These are phyloP conservation scores for Pantelozetes paolii DNA, from an alignment of 2,888 invertebrate genomes.

Conservation along the genomic window DNA sequence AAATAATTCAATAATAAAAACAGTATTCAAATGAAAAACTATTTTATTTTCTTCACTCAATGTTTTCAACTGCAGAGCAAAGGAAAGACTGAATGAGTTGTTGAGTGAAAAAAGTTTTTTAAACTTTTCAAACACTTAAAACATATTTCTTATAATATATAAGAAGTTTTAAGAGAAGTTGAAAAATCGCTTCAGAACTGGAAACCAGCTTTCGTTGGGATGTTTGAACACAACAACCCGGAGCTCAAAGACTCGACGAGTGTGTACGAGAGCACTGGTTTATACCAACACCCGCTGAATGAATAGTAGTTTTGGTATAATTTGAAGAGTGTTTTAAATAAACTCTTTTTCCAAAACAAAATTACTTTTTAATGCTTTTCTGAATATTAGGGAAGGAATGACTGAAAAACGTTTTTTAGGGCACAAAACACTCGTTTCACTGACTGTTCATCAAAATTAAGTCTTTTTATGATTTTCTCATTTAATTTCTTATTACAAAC, in stretches of 20 bases:
- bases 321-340: neutral
- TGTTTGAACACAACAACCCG: neutral
- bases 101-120: slow-evolving; percentile 7
- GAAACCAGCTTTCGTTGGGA: neutral
- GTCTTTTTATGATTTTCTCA: neutral
- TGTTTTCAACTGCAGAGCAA: neutral
- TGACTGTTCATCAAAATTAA: neutral
- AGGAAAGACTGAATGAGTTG: neutral
- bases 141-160: neutral
- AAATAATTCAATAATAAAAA: neutral
- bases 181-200: neutral
- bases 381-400: neutral
- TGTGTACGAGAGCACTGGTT: neutral
- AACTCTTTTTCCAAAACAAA: neutral
- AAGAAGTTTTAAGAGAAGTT: too few species aligned
- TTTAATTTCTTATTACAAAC: neutral
- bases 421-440: neutral
- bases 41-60: neutral
- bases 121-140: too few species aligned
- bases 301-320: too few species aligned
- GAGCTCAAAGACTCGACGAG: neutral
- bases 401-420: slow-evolving; percentile 8
- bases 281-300: neutral
- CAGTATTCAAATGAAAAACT: neutral
- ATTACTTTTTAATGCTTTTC: neutral